phyloP scores from a whole-genome alignment of 2,113 vertebrate species.

The Phrynosoma blainvillii region DNA sequence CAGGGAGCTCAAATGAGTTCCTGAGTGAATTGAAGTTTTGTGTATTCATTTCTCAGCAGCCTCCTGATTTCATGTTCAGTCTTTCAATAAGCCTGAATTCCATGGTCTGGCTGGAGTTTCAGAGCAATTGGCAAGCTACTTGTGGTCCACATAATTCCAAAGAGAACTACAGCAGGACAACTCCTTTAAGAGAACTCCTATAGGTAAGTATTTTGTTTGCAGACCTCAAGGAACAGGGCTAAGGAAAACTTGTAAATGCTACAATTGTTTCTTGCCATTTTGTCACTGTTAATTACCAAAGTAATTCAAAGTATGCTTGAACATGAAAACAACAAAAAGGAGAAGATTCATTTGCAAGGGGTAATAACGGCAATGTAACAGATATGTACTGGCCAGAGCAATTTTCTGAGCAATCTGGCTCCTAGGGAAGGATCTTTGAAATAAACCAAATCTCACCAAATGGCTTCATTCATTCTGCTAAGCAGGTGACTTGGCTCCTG shows the following conservation, averaged over 20 bases:
- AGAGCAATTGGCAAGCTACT: conserved; percentile 17
- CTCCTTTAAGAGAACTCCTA: conserved; percentile 15
- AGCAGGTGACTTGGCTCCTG: conserved; percentile 44
- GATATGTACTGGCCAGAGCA: conserved; percentile 50
- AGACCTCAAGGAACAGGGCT: conserved; percentile 37
- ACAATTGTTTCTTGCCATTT: conserved; percentile 49
- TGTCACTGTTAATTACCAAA: conserved; percentile 46
- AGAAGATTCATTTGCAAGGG: conserved; percentile 47
- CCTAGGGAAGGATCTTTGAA: conserved; percentile 59
- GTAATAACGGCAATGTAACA: conserved; percentile 67
- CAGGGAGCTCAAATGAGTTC: conserved; percentile 18
- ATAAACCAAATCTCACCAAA: conserved; percentile 59
- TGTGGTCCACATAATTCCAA: conserved; percentile 23
- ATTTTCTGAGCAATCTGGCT: conserved; percentile 67
- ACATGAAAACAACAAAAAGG: conserved; percentile 7
- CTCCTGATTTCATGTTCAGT: not conserved
- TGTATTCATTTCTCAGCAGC: not conserved
- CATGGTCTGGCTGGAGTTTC: not conserved
- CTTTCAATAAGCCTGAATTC: conserved; percentile 7
- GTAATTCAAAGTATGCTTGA: conserved; percentile 57
- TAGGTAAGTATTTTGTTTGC: conserved; percentile 11
- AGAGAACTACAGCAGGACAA: conserved; percentile 8
- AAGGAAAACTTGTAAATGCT: conserved; percentile 36
- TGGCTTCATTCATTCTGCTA: conserved; percentile 51
- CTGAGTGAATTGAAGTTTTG: not conserved